Percentiles rank a stretch among this genome's conserved stretches.
phyloP scores from a whole-genome alignment of 2,888 invertebrate genomes.

The Lasioglossum marginatum region DNA sequence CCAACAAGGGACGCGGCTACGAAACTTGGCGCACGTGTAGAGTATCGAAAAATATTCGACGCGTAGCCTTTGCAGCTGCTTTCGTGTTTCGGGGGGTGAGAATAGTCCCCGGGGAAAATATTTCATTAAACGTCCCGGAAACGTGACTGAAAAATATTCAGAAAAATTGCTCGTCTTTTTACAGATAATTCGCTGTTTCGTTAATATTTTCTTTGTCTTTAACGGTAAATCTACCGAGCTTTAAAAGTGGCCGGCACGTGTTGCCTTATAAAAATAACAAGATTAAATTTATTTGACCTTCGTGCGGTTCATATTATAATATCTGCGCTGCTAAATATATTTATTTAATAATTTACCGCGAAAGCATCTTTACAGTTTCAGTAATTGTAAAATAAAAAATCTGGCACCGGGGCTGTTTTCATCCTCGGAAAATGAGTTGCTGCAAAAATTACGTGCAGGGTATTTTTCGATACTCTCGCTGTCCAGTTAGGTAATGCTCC shows the following conservation, averaged over 20 bases:
- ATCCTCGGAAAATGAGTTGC: background rate
- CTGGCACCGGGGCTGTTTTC: too few species aligned
- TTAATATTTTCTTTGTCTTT: too few species aligned
- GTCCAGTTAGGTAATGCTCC: background rate
- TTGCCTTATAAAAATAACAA: too few species aligned
- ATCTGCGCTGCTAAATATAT: too few species aligned
- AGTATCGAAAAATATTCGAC: background rate
- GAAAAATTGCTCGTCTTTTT: background rate
- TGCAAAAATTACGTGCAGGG: background rate
- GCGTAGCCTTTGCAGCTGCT: background rate
- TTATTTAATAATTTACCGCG: too few species aligned
- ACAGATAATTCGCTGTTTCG: too few species aligned
- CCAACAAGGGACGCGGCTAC: background rate
- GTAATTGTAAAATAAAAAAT: too few species aligned
- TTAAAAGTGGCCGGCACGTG: too few species aligned
- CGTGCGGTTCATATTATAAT: too few species aligned
- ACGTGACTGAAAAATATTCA: background rate
- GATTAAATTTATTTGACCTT: too few species aligned
- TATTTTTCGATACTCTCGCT: background rate
- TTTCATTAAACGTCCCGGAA: background rate
- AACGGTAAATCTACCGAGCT: too few species aligned
- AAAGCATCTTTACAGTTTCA: too few species aligned
- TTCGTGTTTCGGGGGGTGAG: background rate
- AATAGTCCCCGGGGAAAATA: background rate
- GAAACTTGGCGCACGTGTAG: background rate